A percentile compares a stretch with the other conserved stretches of the same genome.
phyloP scores from a whole-genome alignment of 2,113 vertebrate genomes.

The Laticauda laticaudata region DNA sequence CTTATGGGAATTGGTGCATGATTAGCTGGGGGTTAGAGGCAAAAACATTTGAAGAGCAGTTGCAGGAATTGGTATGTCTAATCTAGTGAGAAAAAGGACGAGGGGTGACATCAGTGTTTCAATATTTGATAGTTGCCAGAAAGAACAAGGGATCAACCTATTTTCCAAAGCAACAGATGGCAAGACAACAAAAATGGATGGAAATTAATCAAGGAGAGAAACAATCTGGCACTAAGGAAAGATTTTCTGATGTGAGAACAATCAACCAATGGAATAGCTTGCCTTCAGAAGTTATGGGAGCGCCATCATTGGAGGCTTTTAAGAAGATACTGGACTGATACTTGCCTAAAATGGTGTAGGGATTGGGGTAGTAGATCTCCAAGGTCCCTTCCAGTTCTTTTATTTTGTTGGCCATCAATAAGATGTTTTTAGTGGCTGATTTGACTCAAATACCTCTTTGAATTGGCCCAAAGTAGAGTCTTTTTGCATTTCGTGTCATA shows the following conservation, averaged over 20 bases:
- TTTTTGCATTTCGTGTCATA: neutral
- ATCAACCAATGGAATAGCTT: neutral
- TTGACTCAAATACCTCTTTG: neutral
- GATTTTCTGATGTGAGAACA: neutral
- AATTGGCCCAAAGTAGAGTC: neutral
- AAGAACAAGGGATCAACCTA: neutral
- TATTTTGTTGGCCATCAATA: no score
- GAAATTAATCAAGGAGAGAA: neutral
- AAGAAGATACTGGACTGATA: no score
- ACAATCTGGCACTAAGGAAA: neutral
- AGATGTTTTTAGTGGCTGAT: neutral
- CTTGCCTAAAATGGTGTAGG: no score
- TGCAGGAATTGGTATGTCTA: no score
- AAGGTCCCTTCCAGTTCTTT: no score
- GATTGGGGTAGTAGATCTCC: no score
- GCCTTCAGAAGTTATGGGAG: no score
- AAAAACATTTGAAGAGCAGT: no score
- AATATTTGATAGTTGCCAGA: no score
- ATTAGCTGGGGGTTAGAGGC: neutral
- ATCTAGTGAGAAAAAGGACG: no score
- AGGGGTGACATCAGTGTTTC: no score
- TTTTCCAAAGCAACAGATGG: neutral
- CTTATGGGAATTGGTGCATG: neutral
- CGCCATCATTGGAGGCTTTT: no score
- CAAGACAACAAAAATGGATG: neutral